Evolutionary conservation across 2,888 invertebrate genomes (phyloP).

Genomic region (Ischnus inquisitorius): DNA sequence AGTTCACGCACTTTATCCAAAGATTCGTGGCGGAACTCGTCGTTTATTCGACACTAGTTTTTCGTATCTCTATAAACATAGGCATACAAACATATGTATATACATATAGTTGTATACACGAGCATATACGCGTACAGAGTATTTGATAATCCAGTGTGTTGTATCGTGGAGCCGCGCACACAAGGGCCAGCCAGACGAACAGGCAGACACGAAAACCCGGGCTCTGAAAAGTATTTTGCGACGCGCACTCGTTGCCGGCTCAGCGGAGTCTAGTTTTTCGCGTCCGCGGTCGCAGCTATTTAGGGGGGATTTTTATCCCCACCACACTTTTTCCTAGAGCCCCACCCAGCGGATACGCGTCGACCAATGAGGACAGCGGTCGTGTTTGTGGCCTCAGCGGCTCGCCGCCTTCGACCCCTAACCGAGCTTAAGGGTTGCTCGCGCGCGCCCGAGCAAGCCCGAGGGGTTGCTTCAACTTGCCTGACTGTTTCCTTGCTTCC

Average conservation of each 20-base stretch:
- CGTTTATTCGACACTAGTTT: slow-evolving; percentile 2
- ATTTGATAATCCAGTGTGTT: slow-evolving; percentile 48
- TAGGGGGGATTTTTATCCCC: slow-evolving; percentile 85
- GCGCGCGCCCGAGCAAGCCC: slow-evolving; percentile 67
- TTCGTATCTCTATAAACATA: not conserved
- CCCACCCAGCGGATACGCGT: slow-evolving; percentile 82
- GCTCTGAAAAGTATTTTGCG: slow-evolving; percentile 59
- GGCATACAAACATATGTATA: slow-evolving; percentile 32
- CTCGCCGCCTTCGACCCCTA: slow-evolving; percentile 84
- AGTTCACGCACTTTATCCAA: slow-evolving; percentile 59
- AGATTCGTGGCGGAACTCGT: slow-evolving; percentile 25
- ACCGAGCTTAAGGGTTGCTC: slow-evolving; percentile 75
- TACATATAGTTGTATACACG: not conserved
- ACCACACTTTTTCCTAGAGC: slow-evolving; percentile 84
- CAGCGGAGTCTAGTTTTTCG: slow-evolving; percentile 85
- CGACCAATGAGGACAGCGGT: slow-evolving; percentile 85
- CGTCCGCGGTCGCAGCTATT: slow-evolving; percentile 83
- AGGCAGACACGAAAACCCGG: slow-evolving; percentile 1
- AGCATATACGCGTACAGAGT: not conserved
- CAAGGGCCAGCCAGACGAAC: slow-evolving; percentile 1
- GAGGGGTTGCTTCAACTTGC: slow-evolving; percentile 73
- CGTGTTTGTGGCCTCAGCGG: slow-evolving; percentile 85
- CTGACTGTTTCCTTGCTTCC: slow-evolving; percentile 84
- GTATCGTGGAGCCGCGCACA: slow-evolving; percentile 4
- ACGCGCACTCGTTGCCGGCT: slow-evolving; percentile 83